phyloP scores from a whole-genome alignment of 2,888 invertebrate genomes.

The Oeneis ivallda region DNA sequence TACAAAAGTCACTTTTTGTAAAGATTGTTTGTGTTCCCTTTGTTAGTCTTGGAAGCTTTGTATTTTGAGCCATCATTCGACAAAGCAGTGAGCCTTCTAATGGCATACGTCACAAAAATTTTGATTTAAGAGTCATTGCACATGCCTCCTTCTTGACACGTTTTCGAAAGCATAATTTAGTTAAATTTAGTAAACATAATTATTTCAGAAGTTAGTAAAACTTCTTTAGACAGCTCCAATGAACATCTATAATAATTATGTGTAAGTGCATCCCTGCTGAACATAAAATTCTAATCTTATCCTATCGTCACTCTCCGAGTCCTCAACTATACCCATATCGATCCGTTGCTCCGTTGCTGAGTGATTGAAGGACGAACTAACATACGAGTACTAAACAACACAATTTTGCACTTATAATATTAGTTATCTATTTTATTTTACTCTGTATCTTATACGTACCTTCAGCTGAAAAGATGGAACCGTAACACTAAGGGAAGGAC shows the following conservation, averaged over 20 bases:
- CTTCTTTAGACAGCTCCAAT: too few relatives aligned
- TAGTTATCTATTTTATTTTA: conserved; percentile 38
- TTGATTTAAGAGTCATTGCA: not conserved
- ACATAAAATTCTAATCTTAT: too few relatives aligned
- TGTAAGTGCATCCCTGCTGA: too few relatives aligned
- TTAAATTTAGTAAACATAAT: not conserved
- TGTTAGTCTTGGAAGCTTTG: conserved; percentile 11
- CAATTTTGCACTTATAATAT: not conserved
- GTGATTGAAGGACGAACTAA: not conserved
- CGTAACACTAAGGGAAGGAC: conserved; percentile 62
- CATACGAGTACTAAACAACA: not conserved
- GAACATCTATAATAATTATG: too few relatives aligned
- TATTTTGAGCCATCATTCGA: not conserved
- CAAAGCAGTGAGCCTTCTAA: not conserved
- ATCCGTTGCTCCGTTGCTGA: too few relatives aligned
- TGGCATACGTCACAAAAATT: not conserved
- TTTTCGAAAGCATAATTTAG: not conserved
- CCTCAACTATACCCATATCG: too few relatives aligned
- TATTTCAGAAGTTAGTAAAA: too few relatives aligned
- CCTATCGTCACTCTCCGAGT: too few relatives aligned
- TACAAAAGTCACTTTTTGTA: conserved; percentile 17
- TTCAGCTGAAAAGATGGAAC: conserved; percentile 64
- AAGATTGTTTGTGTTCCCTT: conserved; percentile 14
- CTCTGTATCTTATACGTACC: conserved; percentile 57
- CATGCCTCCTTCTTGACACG: not conserved